phyloP scores from a whole-genome alignment of 2,888 invertebrate genomes.

The Ochropleura plecta region DNA sequence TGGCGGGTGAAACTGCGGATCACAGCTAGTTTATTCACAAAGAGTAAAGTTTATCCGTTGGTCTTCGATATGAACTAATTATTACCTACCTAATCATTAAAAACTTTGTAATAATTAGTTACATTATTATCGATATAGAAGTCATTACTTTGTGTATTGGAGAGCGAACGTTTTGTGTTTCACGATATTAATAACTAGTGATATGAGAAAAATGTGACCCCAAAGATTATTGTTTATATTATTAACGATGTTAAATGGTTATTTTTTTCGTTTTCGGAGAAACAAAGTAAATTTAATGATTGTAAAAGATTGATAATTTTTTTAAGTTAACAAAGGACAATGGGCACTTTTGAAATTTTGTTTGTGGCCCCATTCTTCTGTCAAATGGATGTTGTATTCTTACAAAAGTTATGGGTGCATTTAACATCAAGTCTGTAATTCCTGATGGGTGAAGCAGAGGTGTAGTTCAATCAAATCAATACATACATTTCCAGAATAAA shows the following conservation, averaged over 20 bases:
- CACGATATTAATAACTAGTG: slow-evolving; percentile 49
- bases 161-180: slow-evolving; percentile 42
- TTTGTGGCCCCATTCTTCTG: not conserved
- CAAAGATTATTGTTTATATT: slow-evolving; percentile 55
- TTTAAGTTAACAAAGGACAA: not conserved
- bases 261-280: slow-evolving; percentile 44
- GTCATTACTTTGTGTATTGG: slow-evolving; percentile 38
- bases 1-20: not conserved
- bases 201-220: slow-evolving; percentile 64
- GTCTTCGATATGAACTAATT: slow-evolving; percentile 43
- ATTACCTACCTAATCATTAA: slow-evolving; percentile 40
- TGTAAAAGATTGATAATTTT: slow-evolving; percentile 6
- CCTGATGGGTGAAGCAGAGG: not conserved
- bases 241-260: slow-evolving; percentile 54
- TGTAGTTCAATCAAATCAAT: no score
- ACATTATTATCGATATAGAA: slow-evolving; percentile 43
- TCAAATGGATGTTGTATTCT: not conserved
- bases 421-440: not conserved
- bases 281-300: slow-evolving; percentile 22
- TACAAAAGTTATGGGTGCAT: not conserved
- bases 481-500: no score
- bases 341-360: slow-evolving; percentile 3
- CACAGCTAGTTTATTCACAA: slow-evolving; percentile 3
- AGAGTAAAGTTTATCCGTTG: slow-evolving; percentile 54
- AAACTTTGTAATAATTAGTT: slow-evolving; percentile 61